Evolutionary conservation across 2,888 invertebrate genomes (phyloP).

Genomic region (Volucella bombylans): DNA sequence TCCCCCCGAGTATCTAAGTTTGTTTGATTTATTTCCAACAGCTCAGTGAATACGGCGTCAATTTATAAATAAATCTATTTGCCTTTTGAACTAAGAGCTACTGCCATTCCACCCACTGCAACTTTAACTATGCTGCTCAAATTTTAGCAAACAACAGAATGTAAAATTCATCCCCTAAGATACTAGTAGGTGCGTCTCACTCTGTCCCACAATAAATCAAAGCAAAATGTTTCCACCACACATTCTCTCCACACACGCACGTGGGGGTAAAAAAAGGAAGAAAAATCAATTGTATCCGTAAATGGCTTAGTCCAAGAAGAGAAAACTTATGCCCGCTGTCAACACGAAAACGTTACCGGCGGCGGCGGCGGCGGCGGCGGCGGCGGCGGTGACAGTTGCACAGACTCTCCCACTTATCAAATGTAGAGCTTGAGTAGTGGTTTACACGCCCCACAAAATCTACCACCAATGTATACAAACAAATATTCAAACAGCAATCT

Average conservation of each 20-base stretch:
- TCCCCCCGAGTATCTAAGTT: background rate
- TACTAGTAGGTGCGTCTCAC: background rate
- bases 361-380: constrained; percentile 15
- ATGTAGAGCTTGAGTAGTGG: constrained; percentile 25
- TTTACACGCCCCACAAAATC: constrained; percentile 46
- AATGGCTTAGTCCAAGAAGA: constrained; percentile 54
- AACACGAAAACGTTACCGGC: background rate
- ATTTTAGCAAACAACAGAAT: constrained; percentile 2
- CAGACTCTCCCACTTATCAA: constrained; percentile 29
- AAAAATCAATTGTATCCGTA: constrained; percentile 62
- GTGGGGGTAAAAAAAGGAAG: constrained; percentile 7
- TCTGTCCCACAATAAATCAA: constrained; percentile 41
- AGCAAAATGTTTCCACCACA: constrained; percentile 47
- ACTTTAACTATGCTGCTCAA: background rate
- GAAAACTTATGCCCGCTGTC: constrained; percentile 9
- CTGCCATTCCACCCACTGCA: background rate
- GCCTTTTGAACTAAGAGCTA: constrained; percentile 41
- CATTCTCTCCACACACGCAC: constrained; percentile 32
- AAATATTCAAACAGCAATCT: constrained; percentile 6
- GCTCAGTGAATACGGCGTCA: background rate
- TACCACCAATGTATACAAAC: background rate
- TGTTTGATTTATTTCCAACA: constrained; percentile 24
- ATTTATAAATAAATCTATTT: constrained; percentile 44
- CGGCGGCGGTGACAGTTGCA: constrained; percentile 3
- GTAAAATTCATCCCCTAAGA: background rate